These are phyloP conservation scores for Drosophila rubida DNA, from an alignment of 2,888 invertebrate species.

Conservation along the genomic window DNA sequence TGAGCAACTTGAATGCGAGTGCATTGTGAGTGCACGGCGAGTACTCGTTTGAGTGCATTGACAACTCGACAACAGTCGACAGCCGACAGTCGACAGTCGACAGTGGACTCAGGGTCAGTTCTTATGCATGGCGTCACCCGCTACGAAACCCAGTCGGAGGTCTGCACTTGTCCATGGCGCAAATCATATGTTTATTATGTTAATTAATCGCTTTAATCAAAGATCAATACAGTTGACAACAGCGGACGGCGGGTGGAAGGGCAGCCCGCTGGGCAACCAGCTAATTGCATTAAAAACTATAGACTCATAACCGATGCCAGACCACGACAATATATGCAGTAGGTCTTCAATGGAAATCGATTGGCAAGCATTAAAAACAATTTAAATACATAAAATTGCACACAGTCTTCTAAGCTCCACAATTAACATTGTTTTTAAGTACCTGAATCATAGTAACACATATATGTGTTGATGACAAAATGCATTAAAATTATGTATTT, in stretches of 20 bases:
- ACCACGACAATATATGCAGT: not conserved
- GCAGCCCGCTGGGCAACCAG: slow-evolving; percentile 15
- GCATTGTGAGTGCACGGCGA: slow-evolving; percentile 31
- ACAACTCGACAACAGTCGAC: slow-evolving; percentile 21
- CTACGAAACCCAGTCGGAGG: slow-evolving; percentile 58
- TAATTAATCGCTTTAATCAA: slow-evolving; percentile 77
- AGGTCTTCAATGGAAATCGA: not conserved
- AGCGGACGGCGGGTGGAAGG: not conserved
- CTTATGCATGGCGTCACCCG: slow-evolving; percentile 62
- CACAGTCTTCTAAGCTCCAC: not conserved
- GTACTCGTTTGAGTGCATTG: slow-evolving; percentile 38
- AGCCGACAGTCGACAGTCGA: not conserved
- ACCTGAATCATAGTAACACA: no score
- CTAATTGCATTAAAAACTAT: slow-evolving; percentile 33
- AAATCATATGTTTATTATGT: slow-evolving; percentile 70
- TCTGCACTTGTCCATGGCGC: slow-evolving; percentile 56
- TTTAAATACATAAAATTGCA: not conserved
- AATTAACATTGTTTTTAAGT: not conserved
- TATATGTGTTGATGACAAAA: no score
- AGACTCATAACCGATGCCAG: slow-evolving; percentile 9
- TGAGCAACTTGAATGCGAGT: slow-evolving; percentile 8
- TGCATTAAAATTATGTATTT: no score
- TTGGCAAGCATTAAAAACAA: not conserved
- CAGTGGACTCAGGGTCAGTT: slow-evolving; percentile 48
- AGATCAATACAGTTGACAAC: slow-evolving; percentile 69